These are phyloP conservation scores for Ginglymostoma cirratum DNA, from an alignment of 2,113 vertebrate species.

Conservation along the genomic window DNA sequence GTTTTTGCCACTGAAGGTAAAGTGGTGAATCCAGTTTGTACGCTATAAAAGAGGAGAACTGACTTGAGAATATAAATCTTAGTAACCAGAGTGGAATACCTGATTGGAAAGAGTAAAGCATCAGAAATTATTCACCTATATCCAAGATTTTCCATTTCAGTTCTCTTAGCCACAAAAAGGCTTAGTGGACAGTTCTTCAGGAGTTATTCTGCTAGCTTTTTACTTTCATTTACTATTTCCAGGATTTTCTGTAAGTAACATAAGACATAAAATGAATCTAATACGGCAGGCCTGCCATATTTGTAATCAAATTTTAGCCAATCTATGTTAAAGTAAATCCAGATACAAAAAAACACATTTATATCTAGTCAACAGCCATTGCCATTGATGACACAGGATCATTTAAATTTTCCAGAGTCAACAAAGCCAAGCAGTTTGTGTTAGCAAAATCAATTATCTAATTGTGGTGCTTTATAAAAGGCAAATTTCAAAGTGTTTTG, in stretches of 20 bases:
- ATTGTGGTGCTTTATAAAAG: neutral
- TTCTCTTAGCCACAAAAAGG: neutral
- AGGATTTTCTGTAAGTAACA: neutral
- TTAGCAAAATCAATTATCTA: neutral
- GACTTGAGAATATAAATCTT: neutral
- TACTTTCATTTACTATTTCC: too few species aligned
- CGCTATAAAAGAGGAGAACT: neutral
- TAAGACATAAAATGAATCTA: too few species aligned
- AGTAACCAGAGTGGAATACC: neutral
- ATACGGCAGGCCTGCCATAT: too few species aligned
- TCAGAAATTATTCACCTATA: neutral
- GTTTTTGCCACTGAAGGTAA: neutral
- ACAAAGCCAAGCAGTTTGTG: neutral
- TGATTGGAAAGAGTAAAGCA: neutral
- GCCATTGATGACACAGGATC: neutral
- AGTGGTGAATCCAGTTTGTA: neutral
- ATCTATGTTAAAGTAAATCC: neutral
- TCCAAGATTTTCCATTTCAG: neutral
- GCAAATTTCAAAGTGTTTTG: neutral
- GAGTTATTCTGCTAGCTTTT: neutral
- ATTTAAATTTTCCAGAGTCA: neutral
- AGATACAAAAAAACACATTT: neutral
- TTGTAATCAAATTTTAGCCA: neutral
- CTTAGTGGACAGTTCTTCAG: neutral
- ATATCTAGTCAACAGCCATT: neutral